Evolutionary conservation across 2,113 vertebrate genomes (phyloP).

Genomic region (Xiphophorus couchianus): DNA sequence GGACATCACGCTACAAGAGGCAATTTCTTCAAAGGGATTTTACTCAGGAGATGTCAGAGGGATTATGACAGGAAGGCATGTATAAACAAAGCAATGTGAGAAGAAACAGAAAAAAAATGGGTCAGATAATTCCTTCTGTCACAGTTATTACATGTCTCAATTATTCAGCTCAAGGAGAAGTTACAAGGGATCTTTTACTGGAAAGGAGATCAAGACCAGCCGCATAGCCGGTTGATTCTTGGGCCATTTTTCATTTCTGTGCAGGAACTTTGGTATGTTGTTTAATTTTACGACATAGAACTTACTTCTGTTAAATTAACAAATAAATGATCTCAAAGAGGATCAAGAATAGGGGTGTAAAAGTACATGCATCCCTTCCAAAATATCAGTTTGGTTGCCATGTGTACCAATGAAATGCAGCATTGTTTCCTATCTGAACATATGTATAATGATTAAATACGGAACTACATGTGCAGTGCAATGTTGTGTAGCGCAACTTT

Average conservation of each 20-base stretch:
- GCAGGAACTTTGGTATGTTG: slow-evolving; percentile 21
- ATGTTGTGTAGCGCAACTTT: no score
- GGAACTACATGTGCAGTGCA: no score
- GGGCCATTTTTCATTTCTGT: slow-evolving; percentile 31
- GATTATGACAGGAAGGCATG: slow-evolving; percentile 76
- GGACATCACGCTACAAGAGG: slow-evolving; percentile 70
- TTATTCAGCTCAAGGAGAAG: slow-evolving; percentile 61
- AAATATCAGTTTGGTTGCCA: not conserved
- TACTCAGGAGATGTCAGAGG: slow-evolving; percentile 72
- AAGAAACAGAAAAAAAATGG: slow-evolving; percentile 71
- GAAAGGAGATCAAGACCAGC: slow-evolving; percentile 43
- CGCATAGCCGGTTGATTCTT: slow-evolving; percentile 35
- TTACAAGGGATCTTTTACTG: slow-evolving; percentile 43
- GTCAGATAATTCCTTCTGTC: slow-evolving; percentile 77
- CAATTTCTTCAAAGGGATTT: slow-evolving; percentile 71
- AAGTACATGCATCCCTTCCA: not conserved
- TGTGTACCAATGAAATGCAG: no score
- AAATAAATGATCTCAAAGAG: slow-evolving; percentile 6
- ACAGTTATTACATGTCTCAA: slow-evolving; percentile 76
- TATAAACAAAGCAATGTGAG: slow-evolving; percentile 76
- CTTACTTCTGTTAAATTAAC: slow-evolving; percentile 18
- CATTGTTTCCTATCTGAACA: no score
- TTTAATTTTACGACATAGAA: slow-evolving; percentile 27
- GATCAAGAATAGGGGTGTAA: not conserved
- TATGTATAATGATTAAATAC: no score